phyloP scores from a whole-genome alignment of 2,113 vertebrate species.

The Pedetes capensis region DNA sequence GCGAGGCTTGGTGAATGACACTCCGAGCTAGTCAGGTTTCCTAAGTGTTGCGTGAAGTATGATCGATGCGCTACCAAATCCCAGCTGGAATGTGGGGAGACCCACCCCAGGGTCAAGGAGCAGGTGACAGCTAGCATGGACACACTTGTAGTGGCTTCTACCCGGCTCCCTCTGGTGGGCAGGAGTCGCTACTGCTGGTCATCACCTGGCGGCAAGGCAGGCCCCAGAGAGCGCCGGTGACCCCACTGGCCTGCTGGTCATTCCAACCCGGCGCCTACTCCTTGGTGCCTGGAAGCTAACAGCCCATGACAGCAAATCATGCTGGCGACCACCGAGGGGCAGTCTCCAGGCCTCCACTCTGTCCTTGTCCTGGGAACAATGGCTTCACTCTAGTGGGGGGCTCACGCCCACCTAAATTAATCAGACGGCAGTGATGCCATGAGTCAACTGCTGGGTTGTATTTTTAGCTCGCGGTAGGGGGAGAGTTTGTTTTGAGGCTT shows the following conservation, averaged over 20 bases:
- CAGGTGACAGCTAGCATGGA: neutral
- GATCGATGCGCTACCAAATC: neutral
- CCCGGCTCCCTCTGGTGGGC: slow-evolving; percentile 40
- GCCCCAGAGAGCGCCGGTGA: neutral
- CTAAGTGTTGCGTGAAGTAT: neutral
- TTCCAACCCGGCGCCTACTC: neutral
- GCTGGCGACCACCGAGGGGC: neutral
- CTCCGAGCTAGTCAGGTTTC: neutral
- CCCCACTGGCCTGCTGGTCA: neutral
- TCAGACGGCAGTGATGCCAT: slow-evolving; percentile 51
- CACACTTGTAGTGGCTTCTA: neutral
- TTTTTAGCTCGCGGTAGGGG: slow-evolving; percentile 54
- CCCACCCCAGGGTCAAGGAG: neutral
- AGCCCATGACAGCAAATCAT: neutral
- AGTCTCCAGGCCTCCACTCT: neutral
- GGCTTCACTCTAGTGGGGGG: slow-evolving; percentile 24
- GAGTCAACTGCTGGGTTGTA: slow-evolving; percentile 52
- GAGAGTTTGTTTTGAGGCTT: slow-evolving; percentile 53
- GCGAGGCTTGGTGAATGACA: neutral
- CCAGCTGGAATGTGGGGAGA: neutral
- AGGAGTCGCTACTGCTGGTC: neutral
- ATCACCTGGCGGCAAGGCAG: neutral
- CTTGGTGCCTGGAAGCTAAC: neutral
- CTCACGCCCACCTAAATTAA: slow-evolving; percentile 34
- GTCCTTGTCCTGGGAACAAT: neutral